Base-by-base conservation (phyloP, 2,113 vertebrate genomes). In the Parus major region DNA sequence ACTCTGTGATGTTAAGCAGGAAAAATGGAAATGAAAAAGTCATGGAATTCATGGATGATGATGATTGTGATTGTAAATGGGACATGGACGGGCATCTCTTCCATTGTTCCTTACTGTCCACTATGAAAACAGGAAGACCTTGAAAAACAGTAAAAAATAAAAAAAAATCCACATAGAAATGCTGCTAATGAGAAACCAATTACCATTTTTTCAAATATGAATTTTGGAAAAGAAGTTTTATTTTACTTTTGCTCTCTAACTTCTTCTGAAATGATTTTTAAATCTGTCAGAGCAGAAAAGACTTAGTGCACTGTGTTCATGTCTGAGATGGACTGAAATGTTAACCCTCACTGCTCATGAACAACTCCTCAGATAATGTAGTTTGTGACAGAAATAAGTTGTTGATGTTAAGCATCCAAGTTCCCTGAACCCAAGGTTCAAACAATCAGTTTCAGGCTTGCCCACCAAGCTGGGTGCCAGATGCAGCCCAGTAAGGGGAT, bases 41-140 rank as follows among this genome's bases (percentile, higher is more conserved):
- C 2, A 39, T 7, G 10, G 66, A 83, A 83, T 83, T 36, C 10
- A 46, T 13, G 47, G 49, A 59, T 49, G 59, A 70, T 39, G 22
- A 52, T 41, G 36, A 31, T 65, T 91, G 49, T 35, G 33, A 73
- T n/a, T 52, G 18, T 70, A 80, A 63, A 46, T 53, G 36, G 12
- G 35, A 47, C 24, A 49, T 0, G 0, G 35, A 57, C 2, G 2
- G 47, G 31, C 6, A 9, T 53, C 24, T 78, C 72, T 50, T 81
- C 60, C 29, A 14, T 33, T 59, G 31, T 65, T 25, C 42, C 46
- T n/a, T 53, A 73, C 53, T 53, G 39, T 53, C 23, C 44, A 28
- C 66, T 46, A 29, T 39, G 35, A 56, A 85, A 79, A 92, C 6
- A 56, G 3, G 9, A 81, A 61, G 55, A 60, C 16, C 14, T 46